A percentile compares a stretch with the other conserved stretches of the same genome.
These are phyloP conservation scores for Sphaeramia orbicularis DNA, from an alignment of 2,797 vertebrate genomes.

Conservation along the genomic window DNA sequence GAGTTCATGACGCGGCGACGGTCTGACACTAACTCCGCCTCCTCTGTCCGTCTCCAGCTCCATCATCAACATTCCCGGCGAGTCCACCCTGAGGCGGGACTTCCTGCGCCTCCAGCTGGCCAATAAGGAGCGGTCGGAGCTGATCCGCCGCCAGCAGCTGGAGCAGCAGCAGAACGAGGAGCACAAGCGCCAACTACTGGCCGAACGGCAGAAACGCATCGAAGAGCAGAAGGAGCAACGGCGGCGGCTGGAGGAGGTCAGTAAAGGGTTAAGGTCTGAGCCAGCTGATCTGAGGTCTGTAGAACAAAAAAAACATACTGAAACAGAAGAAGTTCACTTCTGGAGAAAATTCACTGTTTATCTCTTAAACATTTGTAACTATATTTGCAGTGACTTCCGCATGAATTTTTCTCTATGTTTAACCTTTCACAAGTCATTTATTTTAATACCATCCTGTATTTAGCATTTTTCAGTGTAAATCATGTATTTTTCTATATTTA, in stretches of 20 bases:
- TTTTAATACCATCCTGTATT: too few species aligned
- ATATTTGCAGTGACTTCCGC: too few species aligned
- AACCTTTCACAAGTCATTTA: too few species aligned
- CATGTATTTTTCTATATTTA: too few species aligned
- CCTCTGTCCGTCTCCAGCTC: conserved; percentile 83
- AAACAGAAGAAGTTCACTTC: too few species aligned
- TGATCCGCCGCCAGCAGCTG: conserved; percentile 94
- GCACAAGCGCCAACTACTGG: conserved; percentile 96
- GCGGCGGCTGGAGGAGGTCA: conserved; percentile 94
- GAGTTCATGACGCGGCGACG: too few species aligned
- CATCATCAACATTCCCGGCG: conserved; percentile 97
- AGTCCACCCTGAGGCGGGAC: conserved; percentile 95
- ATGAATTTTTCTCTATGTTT: too few species aligned
- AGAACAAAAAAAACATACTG: neutral
- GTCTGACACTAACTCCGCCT: neutral
- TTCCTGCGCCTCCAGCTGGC: conserved; percentile 97
- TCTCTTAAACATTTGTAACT: too few species aligned
- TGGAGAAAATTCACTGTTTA: too few species aligned
- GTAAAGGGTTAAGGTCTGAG: neutral
- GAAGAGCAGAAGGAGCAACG: conserved; percentile 99
- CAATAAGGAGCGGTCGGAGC: conserved; percentile 97
- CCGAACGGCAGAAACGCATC: conserved; percentile 96
- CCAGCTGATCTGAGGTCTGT: neutral
- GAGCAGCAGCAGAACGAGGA: conserved; percentile 99
- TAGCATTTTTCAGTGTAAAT: too few species aligned